phyloP scores from a whole-genome alignment of 2,888 invertebrate genomes.

The Acronicta leporina region DNA sequence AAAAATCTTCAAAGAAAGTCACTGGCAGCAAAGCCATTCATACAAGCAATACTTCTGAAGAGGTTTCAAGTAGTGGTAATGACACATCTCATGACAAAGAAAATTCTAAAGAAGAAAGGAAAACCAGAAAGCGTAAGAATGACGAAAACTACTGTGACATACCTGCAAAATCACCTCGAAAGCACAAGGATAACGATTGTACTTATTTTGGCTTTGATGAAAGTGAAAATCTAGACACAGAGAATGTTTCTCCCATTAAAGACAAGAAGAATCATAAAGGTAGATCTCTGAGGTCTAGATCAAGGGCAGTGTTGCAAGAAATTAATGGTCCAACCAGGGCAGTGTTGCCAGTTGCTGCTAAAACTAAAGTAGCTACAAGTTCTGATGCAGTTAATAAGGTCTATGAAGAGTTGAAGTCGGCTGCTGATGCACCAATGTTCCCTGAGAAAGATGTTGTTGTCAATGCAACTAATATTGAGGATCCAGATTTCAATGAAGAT shows the following conservation, averaged over 20 bases:
- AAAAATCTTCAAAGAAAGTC: constrained; percentile 14
- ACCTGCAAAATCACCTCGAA: constrained; percentile 53
- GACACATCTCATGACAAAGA: constrained; percentile 59
- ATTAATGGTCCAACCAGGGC: constrained; percentile 75
- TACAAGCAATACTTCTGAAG: constrained; percentile 52
- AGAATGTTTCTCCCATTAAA: constrained; percentile 80
- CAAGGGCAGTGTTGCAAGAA: constrained; percentile 73
- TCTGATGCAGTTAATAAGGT: constrained; percentile 70
- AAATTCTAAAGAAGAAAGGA: constrained; percentile 48
- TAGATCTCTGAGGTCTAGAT: constrained; percentile 63
- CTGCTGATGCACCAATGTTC: constrained; percentile 71
- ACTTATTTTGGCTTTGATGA: constrained; percentile 87
- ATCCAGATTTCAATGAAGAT: constrained; percentile 61
- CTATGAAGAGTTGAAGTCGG: constrained; percentile 72
- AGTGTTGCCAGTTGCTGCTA: constrained; percentile 66
- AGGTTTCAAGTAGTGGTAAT: constrained; percentile 43
- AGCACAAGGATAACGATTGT: constrained; percentile 64
- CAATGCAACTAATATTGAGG: constrained; percentile 59
- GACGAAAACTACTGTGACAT: constrained; percentile 45
- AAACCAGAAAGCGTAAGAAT: constrained; percentile 56
- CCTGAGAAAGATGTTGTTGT: constrained; percentile 61
- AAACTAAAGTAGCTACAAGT: constrained; percentile 65
- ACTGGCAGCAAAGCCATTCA: constrained; percentile 42
- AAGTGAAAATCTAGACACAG: constrained; percentile 73
- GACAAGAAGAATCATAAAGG: constrained; percentile 56